These are phyloP conservation scores for Callitettix versicolor DNA, from an alignment of 1,140 invertebrate species.

Conservation along the genomic window DNA sequence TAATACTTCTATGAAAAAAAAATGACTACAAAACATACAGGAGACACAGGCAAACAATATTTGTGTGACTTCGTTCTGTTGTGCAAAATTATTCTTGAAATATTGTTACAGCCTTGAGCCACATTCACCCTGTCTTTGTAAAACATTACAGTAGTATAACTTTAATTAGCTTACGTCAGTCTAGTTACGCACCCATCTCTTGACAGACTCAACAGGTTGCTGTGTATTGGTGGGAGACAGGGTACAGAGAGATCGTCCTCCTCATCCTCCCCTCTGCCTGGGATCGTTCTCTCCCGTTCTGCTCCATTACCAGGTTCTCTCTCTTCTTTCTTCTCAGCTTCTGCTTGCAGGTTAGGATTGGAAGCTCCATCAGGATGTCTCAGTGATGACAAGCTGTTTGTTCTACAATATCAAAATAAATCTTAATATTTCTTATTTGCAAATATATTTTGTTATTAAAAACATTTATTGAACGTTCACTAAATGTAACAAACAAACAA, in stretches of 20 bases:
- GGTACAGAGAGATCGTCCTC: constrained; percentile 28
- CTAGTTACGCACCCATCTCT: constrained; percentile 25
- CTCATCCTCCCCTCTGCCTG: constrained; percentile 21
- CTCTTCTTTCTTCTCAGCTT: constrained; percentile 37
- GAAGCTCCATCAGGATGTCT: constrained; percentile 83
- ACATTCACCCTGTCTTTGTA: too few species aligned
- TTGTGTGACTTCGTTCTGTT: too few species aligned
- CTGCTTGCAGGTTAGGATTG: constrained; percentile 61
- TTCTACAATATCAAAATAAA: background rate
- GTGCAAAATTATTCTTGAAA: too few species aligned
- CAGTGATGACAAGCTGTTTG: constrained; percentile 55
- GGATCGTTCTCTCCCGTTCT: constrained; percentile 18
- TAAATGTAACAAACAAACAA: too few species aligned
- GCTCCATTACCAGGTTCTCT: constrained; percentile 58
- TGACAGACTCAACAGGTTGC: constrained; percentile 22
- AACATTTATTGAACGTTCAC: background rate
- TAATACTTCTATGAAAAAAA: too few species aligned
- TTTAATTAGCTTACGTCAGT: too few species aligned
- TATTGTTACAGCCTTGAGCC: too few species aligned
- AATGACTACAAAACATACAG: too few species aligned
- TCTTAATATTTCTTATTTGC: background rate
- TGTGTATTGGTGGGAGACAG: constrained; percentile 33
- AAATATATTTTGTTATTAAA: background rate
- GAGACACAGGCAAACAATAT: too few species aligned
- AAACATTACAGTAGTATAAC: too few species aligned